phyloP scores from a whole-genome alignment of 2,888 invertebrate species.

The Patella ulyssiponensis region DNA sequence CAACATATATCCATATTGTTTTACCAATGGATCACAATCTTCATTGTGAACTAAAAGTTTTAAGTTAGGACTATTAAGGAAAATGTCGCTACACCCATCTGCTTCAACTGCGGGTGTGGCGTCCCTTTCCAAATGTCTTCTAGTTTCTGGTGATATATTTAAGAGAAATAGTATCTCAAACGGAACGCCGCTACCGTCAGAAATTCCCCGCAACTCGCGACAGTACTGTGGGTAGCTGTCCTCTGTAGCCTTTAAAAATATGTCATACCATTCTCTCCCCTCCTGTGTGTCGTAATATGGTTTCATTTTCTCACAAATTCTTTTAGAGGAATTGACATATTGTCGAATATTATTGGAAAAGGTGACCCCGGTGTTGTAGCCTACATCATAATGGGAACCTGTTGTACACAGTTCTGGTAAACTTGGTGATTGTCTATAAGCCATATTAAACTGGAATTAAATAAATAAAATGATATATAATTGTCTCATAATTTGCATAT shows the following conservation, averaged over 20 bases:
- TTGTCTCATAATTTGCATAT: too few species aligned
- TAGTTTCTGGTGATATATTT: conserved; percentile 20
- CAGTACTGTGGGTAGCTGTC: conserved; percentile 27
- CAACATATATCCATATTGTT: conserved; percentile 18
- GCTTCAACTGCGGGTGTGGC: not conserved
- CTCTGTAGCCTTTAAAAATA: conserved; percentile 9
- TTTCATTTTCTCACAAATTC: conserved; percentile 11
- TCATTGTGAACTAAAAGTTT: conserved; percentile 30
- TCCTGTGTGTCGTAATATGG: conserved; percentile 26
- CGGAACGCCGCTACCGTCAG: conserved; percentile 21
- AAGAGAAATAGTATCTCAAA: conserved; percentile 29
- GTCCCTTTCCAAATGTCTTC: not conserved
- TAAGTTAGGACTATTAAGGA: conserved; percentile 24
- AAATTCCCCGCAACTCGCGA: conserved; percentile 24
- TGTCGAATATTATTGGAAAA: conserved; percentile 18
- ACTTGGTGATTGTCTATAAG: not conserved
- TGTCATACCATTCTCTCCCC: conserved; percentile 23
- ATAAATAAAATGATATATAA: not conserved
- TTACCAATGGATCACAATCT: conserved; percentile 19
- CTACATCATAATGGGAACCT: conserved; percentile 29
- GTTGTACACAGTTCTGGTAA: conserved; percentile 16
- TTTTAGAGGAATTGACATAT: conserved; percentile 13
- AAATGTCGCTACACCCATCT: conserved; percentile 23
- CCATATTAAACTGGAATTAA: not conserved
- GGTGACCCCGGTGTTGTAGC: conserved; percentile 23